Percentiles rank a stretch among this genome's conserved stretches.
These are phyloP conservation scores for Congeria kusceri DNA, from an alignment of 2,888 invertebrate genomes.

Conservation along the genomic window DNA sequence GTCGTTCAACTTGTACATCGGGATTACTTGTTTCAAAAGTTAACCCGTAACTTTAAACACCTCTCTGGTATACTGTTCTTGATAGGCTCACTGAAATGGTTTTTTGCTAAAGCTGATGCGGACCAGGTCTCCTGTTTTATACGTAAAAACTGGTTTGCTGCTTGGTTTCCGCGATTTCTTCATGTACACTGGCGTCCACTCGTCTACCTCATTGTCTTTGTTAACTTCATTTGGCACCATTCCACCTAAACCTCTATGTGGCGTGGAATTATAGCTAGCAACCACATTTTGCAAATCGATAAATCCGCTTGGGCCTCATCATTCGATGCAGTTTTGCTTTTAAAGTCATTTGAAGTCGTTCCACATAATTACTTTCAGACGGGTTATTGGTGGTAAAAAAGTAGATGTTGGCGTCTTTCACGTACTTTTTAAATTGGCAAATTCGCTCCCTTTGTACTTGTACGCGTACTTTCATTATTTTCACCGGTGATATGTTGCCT, in stretches of 20 bases:
- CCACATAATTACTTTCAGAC: conserved; percentile 53
- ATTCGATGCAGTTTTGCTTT: conserved; percentile 46
- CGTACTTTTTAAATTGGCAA: conserved; percentile 46
- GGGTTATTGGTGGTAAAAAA: conserved; percentile 52
- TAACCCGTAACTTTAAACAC: conserved; percentile 6
- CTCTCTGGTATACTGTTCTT: conserved; percentile 3
- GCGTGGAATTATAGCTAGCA: too few relatives aligned
- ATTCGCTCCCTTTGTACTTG: conserved; percentile 8
- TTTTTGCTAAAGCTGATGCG: conserved; percentile 10
- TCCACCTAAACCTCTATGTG: too few relatives aligned
- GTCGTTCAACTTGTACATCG: conserved; percentile 9
- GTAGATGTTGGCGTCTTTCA: conserved; percentile 45
- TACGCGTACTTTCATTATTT: conserved; percentile 6
- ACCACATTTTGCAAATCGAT: conserved; percentile 17
- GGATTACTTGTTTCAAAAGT: conserved; percentile 10
- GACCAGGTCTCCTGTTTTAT: conserved; percentile 1
- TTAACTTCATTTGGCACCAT: too few relatives aligned
- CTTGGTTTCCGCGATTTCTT: conserved; percentile 2
- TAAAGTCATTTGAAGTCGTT: conserved; percentile 39
- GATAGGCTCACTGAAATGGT: not conserved
- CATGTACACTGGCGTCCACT: not conserved
- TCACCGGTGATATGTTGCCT: not conserved
- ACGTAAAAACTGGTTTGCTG: conserved; percentile 5
- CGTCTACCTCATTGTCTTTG: too few relatives aligned
- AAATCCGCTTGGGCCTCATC: conserved; percentile 52